Evolutionary conservation across 2,797 vertebrate species (phyloP), one percentile per base, ranked within the genome.

Genomic region (Phalloptychus januarius): DNA sequence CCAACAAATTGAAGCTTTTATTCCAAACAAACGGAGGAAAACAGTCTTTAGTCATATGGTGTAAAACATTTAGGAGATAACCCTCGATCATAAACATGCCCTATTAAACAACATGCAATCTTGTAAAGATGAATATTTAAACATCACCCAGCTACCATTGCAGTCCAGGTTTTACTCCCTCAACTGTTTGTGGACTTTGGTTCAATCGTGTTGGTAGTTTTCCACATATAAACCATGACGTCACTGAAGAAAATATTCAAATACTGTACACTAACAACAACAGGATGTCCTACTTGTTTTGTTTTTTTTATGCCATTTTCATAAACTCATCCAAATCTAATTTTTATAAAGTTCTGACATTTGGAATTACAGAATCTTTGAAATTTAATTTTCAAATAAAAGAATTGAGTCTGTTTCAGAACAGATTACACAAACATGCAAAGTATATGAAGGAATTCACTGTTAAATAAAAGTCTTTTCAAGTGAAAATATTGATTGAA

Each of bases 131-230:
- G 3, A 42, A 63, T 75, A 28, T 65, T 36, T 85, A 23, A 52
- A 71, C 73, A 76, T 52, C 56, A 48, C 45, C 42, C 4, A 40
- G 16, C 54, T 75, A 11, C 79, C 31, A 5, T 16, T 69, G 23
- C n/a, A 70, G 6, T 45, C 40, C 28, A 0, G 0, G 0, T 28
- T 23, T 77, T 31, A 63, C n/a, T 36, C 28, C 28, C 18, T 7
- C 40, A 12, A 40, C 50, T 71, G 33, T 52, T 78, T 81, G 7
- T 93, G 92, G 90, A 92, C 85, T 91, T 91, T 90, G 78, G 82
- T 84, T 91, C 81, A 77, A 42, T 56, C 54, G 28, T 67, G 58
- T 44, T 52, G 50, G 83, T 88, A 79, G 23, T 88, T 93, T 88
- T 90, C 88, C 86, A 81, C 31, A 18, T 65, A 50, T 13, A 74